Base-by-base conservation (phyloP, 1,140 invertebrate species). In the Rhopalosiphum maidis region DNA sequence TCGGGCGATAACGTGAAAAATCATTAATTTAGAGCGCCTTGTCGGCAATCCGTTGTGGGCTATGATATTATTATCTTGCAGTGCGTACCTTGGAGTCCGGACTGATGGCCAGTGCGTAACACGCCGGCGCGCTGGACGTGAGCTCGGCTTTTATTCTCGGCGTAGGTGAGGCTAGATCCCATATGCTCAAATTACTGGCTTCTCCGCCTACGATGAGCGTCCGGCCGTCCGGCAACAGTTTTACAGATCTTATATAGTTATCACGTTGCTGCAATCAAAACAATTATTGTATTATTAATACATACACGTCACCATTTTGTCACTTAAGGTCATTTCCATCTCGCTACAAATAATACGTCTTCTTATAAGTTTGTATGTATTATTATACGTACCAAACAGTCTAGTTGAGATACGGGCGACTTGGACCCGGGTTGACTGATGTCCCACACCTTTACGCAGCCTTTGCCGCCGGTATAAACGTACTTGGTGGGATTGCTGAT, bases 41-140 rank as follows among this genome's bases (percentile, higher is more conserved):
- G 15, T n/a, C 60, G 30, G 60, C 11, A n/a, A 68, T n/a, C 60
- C 3, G 11, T n/a, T 25, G 11, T n/a, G 3, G 55, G 9, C 11
- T 30, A n/a, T 15, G 60, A 4, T 68, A 18, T 68, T 68, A 46
- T 46, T 46, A 46, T 51, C 21, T 15, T 21, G 1, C 60, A 6
- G 21, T 21, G 1, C 55, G 8, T 94, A 97, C 97, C 96, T 99
- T 98, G 1, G 98, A 98, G 94, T 99, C 98, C 0, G 97, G 97
- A 93, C 97, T 98, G 93, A 99, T 98, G 15, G 98, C 98, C 3
- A 99, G 95, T 18, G 98, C 98, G 95, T 99, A 99, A 94, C 98
- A 98, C n/a, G 96, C 99, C 1, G 99, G 99, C 83, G 99, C 99
- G 93, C 97, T 98, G 1, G 98, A 99, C n/a, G 98, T 99, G 55